Evolutionary conservation across 2,113 vertebrate genomes (phyloP).

Genomic region (Sardina pilchardus): DNA sequence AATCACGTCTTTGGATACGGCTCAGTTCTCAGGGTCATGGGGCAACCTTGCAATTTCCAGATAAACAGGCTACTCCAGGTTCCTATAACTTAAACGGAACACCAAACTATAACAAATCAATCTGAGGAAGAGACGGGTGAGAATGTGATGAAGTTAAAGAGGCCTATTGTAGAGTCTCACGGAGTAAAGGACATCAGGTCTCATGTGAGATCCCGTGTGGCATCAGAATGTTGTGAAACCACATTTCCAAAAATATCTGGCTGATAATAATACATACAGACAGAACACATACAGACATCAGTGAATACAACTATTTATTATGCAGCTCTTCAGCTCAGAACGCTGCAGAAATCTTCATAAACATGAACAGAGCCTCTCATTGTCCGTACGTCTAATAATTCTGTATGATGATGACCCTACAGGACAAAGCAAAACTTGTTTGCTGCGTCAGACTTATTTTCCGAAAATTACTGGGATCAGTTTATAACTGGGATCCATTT

Average conservation of each 20-base stretch:
- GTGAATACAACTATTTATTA: background rate
- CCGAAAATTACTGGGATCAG: too few relatives aligned
- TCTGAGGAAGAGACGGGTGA: background rate
- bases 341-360: too few relatives aligned
- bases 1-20: background rate
- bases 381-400: too few relatives aligned
- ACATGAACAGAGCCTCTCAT: too few relatives aligned
- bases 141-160: background rate
- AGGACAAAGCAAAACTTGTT: too few relatives aligned
- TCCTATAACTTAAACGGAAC: background rate
- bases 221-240: background rate
- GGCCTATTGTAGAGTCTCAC: background rate
- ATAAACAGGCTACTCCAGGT: background rate
- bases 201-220: background rate
- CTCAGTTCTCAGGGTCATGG: background rate
- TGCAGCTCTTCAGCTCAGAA: too few relatives aligned
- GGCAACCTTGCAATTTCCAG: background rate
- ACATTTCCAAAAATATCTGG: too few relatives aligned
- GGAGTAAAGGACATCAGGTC: background rate
- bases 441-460: too few relatives aligned
- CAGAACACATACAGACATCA: background rate
- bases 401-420: too few relatives aligned
- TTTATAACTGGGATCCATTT: too few relatives aligned
- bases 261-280: too few relatives aligned
- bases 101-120: background rate